Evolutionary conservation across 2,888 invertebrate species (phyloP), one percentile per base, ranked within the genome.

Genomic region (Leucozona laternaria): DNA sequence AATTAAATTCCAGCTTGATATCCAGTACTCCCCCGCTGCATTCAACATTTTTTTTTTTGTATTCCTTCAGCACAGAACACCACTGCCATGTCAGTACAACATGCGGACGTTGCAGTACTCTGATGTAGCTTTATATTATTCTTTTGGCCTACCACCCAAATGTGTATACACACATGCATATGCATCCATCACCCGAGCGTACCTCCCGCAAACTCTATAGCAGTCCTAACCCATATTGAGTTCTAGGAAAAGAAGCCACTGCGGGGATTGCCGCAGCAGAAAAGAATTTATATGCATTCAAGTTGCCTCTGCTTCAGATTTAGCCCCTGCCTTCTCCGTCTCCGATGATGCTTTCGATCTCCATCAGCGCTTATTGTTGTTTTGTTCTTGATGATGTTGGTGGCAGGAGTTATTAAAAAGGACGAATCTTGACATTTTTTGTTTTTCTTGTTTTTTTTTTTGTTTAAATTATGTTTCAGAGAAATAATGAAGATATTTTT

Each of bases 401-500:
- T 64, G 40, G 62, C 62, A 75, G 53, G 43, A 75, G 53, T 75
- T 75, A 75, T 75, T 75, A 75, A 62, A 75, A 64, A 55, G 62
- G 53, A 64, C 53, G 40, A 64, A 64, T 75, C 62, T 75, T 62
- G 62, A 73, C 62, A 73, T 73, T 62, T 73, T 73, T 75, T 62
- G 25, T 53, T 53, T 28, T 25, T 53, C n/a, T 25, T 53, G 11
- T 34, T 34, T n/a, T 37, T 40, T 34, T 34, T n/a, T 37, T 40
- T 50, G 17, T 5, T 62, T 17, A 15, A 62, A 62, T 25, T 43
- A 40, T 40, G n/a, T 62, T 60, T 53, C 28, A 62, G 17, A 40
- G 57, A 58, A 40, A 62, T 62, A 62, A 62, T 62, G 62, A 25
- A 62, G 25, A 43, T 43, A 43, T 25, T 45, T 45, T 62, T 28